Evolutionary conservation across 2,797 vertebrate genomes (phyloP).

Genomic region (Pteronotus mesoamericanus): DNA sequence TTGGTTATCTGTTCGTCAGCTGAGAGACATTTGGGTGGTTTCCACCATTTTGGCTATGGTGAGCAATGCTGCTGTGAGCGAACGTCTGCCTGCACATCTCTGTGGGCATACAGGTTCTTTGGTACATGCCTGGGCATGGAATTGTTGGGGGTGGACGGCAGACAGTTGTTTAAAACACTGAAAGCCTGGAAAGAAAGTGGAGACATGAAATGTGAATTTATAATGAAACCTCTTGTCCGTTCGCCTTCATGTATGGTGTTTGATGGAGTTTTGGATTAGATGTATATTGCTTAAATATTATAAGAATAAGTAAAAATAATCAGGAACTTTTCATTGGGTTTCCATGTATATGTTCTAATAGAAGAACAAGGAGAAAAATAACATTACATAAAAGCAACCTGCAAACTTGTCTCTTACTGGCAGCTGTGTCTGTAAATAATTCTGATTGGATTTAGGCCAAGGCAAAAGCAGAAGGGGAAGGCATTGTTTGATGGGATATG

Average conservation of each 20-base stretch:
- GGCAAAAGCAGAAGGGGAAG: slow-evolving; percentile 74
- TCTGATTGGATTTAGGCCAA: slow-evolving; percentile 80
- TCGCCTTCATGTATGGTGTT: neutral
- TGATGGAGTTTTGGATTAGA: neutral
- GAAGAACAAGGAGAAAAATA: slow-evolving; percentile 38
- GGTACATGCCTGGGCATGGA: neutral
- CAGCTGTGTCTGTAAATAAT: slow-evolving; percentile 79
- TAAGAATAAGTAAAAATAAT: slow-evolving; percentile 49
- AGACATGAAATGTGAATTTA: neutral
- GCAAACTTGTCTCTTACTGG: slow-evolving; percentile 69
- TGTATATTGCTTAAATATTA: neutral
- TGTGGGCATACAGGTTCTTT: neutral
- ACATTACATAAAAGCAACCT: slow-evolving; percentile 60
- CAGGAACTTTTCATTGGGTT: slow-evolving; percentile 48
- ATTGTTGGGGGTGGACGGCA: neutral
- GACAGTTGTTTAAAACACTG: neutral
- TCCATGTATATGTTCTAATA: slow-evolving; percentile 26
- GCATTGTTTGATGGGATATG: slow-evolving; percentile 79
- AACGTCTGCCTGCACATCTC: neutral
- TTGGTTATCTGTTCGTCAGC: neutral
- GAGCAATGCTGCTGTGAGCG: neutral
- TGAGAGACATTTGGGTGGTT: neutral
- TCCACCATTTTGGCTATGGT: neutral
- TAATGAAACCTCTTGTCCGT: neutral
- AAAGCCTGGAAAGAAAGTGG: neutral